Percentiles rank a stretch among this genome's conserved stretches.
Evolutionary conservation across 2,888 invertebrate species (phyloP).

Genomic region (Zelleria hepariella): DNA sequence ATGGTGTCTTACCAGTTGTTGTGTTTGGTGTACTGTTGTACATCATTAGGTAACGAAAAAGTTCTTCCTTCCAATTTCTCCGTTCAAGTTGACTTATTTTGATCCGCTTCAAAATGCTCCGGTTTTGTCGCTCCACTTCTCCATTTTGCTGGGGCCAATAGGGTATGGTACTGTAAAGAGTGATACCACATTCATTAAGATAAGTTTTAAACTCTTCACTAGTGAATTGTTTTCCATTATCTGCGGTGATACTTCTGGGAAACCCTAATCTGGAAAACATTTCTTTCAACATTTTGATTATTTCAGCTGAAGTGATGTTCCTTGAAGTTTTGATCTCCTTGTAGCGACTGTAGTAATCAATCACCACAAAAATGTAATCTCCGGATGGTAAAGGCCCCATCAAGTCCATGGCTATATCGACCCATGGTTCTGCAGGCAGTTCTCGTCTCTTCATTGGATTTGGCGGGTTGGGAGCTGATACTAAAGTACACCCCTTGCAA

Average conservation of each 20-base stretch:
- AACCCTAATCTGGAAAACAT: constrained; percentile 15
- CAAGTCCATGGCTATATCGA: constrained; percentile 9
- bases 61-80: constrained; percentile 10
- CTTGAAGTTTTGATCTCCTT: constrained; percentile 8
- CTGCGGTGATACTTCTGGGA: constrained; percentile 15
- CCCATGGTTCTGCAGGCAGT: constrained; percentile 8
- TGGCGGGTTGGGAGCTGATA: constrained; percentile 12
- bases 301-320: constrained; percentile 1
- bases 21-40: constrained; percentile 8
- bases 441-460: constrained; percentile 7
- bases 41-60: constrained; percentile 12
- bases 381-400: constrained; percentile 7
- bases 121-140: constrained; percentile 12
- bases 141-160: constrained; percentile 13
- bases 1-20: constrained; percentile 4
- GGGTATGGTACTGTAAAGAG: constrained; percentile 7
- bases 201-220: constrained; percentile 17
- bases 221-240: constrained; percentile 19
- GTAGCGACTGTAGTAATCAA: constrained; percentile 8
- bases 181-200: constrained; percentile 14
- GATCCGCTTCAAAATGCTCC: constrained; percentile 11
- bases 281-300: neutral
- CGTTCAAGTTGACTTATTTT: constrained; percentile 16
- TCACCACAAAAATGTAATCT: constrained; percentile 5
- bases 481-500: constrained; percentile 5